Conservation (phyloP, 1,140 invertebrate genomes). For the Heliconius hermathena region DNA sequence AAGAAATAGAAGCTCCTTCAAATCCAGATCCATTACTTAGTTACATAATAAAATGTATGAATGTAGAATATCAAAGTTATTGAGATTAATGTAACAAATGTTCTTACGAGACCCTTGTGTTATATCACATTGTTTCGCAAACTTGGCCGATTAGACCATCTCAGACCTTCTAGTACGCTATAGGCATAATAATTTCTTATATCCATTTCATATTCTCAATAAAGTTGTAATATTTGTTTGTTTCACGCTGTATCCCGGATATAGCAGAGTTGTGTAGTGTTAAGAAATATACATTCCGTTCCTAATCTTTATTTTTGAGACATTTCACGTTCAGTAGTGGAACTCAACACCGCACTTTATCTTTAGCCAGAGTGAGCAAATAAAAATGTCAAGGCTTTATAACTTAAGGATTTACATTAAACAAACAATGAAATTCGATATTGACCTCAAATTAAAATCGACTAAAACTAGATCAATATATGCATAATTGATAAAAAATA, state of each 20-base stretch:
- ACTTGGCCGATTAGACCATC: conserved; percentile 12
- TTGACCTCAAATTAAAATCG: conserved; percentile 7
- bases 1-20: not conserved
- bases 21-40: not conserved
- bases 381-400: not conserved
- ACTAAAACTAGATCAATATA: not conserved
- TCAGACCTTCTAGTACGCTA: not conserved
- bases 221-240: not conserved
- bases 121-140: conserved; percentile 9
- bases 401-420: not conserved
- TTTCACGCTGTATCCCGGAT: no score
- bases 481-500: conserved; percentile 6
- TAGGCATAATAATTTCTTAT: not conserved
- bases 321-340: no score
- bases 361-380: not conserved
- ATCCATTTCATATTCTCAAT: not conserved
- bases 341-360: no score
- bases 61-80: not conserved
- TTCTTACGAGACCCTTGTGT: not conserved
- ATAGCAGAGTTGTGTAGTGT: no score
- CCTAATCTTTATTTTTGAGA: no score
- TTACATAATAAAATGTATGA: not conserved
- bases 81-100: not conserved
- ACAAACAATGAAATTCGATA: not conserved
- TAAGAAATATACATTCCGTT: no score